Evolutionary conservation across 2,797 vertebrate genomes (phyloP).

Genomic region (Mus spretus): DNA sequence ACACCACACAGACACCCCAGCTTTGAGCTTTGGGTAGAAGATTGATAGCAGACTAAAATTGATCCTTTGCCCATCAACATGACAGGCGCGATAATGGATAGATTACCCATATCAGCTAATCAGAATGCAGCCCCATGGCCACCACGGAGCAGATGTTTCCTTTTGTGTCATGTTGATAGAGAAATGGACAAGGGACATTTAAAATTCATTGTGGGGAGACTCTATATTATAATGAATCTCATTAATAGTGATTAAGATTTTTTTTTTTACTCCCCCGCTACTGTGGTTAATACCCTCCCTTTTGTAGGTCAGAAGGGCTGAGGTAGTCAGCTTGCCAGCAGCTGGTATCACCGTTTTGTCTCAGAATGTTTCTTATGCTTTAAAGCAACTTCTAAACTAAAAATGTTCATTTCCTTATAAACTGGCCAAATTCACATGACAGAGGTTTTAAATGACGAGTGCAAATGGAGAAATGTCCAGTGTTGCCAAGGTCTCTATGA

Average conservation of each 20-base stretch:
- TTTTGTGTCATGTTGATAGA: conserved; percentile 64
- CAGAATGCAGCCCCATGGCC: conserved; percentile 75
- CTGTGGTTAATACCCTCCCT: neutral
- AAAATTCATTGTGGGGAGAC: conserved; percentile 81
- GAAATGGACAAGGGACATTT: conserved; percentile 79
- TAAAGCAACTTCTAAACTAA: conserved; percentile 56
- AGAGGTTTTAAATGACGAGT: conserved; percentile 21
- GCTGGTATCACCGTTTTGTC: conserved; percentile 39
- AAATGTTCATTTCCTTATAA: conserved; percentile 22
- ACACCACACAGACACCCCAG: conserved; percentile 16
- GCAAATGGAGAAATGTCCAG: neutral
- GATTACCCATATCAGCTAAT: conserved; percentile 79
- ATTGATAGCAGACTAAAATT: conserved; percentile 25
- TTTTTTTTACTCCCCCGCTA: conserved; percentile 52
- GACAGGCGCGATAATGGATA: conserved; percentile 59
- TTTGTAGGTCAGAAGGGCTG: conserved; percentile 69
- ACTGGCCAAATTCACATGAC: neutral
- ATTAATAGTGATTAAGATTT: conserved; percentile 80
- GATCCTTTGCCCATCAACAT: conserved; percentile 37
- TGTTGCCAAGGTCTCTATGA: conserved; percentile 27
- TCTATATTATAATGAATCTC: conserved; percentile 78
- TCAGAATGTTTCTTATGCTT: conserved; percentile 38
- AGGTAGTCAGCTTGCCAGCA: neutral
- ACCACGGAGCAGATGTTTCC: conserved; percentile 68
- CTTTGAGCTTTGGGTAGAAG: conserved; percentile 58